Evolutionary conservation across 2,113 vertebrate genomes (phyloP), one percentile per base, ranked within the genome.

Genomic region (Entomyzon cyanotis): DNA sequence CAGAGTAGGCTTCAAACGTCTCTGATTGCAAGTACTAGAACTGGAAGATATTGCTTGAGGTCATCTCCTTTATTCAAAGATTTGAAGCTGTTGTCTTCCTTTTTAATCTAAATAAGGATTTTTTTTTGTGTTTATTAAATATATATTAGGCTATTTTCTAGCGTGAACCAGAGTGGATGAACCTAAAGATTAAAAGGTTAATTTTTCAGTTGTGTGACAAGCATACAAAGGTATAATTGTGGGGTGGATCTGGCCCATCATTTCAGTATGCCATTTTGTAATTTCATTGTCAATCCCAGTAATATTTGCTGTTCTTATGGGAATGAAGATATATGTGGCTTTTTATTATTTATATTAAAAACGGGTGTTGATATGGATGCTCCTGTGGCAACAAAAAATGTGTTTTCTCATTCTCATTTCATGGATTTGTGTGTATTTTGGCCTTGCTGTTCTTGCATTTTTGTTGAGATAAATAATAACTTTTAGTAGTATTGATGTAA

Each of bases 261-360:
- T 77, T 90, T 92, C 64, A 47, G 22, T 67, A 70, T 92, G 52
- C 59, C 55, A 55, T 92, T 90, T 86, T 63, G 39, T 78, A 93
- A 70, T 90, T 86, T 96, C 80, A 44, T 67, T 93, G 71, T 88
- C 75, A 88, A 44, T 90, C 64, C 39, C 30, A 68, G 71, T 85
- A 88, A 77, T 88, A 90, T 84, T 94, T 93, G 24, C 64, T 92
- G 0, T 78, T 90, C 78, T 80, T 90, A 74, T 21, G 17, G 24
- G 68, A 93, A 88, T 56, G 20, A 73, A 80, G 68, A 67, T 85
- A 46, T 47, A 49, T 1, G 2, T 70, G 42, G 5, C 16, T 83
- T 95, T 87, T 88, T 81, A 68, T 94, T 95, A 89, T 91, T 95
- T 93, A 73, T 46, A 63, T 88, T 95, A 75, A 90, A 94, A 91